phyloP scores from a whole-genome alignment of 92 coral and sea anemone species.

The Virgularia gustaviana region DNA sequence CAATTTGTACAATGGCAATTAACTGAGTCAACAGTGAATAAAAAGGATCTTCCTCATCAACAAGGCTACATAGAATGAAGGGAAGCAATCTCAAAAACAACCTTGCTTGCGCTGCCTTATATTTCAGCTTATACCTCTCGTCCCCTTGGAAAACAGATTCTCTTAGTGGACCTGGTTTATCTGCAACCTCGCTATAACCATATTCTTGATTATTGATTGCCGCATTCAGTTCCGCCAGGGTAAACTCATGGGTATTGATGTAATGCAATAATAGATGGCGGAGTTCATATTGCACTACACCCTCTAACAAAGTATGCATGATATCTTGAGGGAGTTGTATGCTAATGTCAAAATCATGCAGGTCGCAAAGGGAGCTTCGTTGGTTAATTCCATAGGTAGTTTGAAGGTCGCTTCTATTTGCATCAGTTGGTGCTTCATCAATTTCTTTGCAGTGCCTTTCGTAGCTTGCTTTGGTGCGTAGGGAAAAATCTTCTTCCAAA shows the following conservation, averaged over 20 bases:
- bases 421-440: constrained; percentile 2
- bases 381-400: constrained; percentile 42
- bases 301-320: constrained; percentile 63
- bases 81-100: constrained; percentile 51
- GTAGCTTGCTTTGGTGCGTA: constrained; percentile 35
- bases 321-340: constrained; percentile 60
- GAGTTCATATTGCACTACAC: constrained; percentile 27
- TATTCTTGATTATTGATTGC: constrained; percentile 4
- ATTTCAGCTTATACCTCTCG: constrained; percentile 33
- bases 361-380: constrained; percentile 35
- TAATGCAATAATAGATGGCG: constrained; percentile 1
- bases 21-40: constrained; percentile 14
- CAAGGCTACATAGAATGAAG: constrained; percentile 50
- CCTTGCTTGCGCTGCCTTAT: constrained; percentile 39
- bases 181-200: constrained; percentile 41
- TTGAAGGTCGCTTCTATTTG: not conserved
- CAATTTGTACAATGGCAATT: constrained; percentile 11
- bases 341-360: constrained; percentile 50
- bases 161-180: constrained; percentile 37
- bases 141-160: constrained; percentile 25
- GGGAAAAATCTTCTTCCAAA: constrained; percentile 42
- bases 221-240: not conserved
- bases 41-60: constrained; percentile 45
- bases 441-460: constrained; percentile 37
- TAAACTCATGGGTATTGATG: not conserved